A percentile compares a stretch with the other conserved stretches of the same genome.
Conservation (phyloP, 2,797 vertebrate species). For the Gymnoscopelus braueri region DNA sequence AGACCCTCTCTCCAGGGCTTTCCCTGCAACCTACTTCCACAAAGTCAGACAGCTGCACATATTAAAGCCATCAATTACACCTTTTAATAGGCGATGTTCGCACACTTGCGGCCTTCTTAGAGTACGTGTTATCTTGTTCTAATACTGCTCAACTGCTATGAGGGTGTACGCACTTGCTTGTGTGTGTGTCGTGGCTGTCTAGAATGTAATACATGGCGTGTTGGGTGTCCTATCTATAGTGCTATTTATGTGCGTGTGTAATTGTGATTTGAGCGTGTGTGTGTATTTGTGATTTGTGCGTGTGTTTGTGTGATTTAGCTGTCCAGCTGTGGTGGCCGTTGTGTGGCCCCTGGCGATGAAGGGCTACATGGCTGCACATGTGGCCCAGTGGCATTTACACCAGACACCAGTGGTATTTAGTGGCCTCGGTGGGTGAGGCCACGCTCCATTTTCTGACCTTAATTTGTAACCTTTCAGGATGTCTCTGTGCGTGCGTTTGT, state of each 20-base stretch:
- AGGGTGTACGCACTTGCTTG: too few relatives aligned
- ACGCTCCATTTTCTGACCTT: slow-evolving; percentile 74
- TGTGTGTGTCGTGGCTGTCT: too few relatives aligned
- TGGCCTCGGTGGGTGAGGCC: slow-evolving; percentile 56
- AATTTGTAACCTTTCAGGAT: slow-evolving; percentile 62
- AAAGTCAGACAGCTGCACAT: slow-evolving; percentile 33
- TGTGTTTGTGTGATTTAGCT: slow-evolving; percentile 21
- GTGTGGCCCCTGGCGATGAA: slow-evolving; percentile 28
- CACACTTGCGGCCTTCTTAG: slow-evolving; percentile 44
- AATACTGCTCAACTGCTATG: slow-evolving; percentile 2
- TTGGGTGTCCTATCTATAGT: too few relatives aligned
- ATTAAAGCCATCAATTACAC: slow-evolving; percentile 71
- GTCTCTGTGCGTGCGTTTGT: slow-evolving; percentile 21
- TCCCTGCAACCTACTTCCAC: slow-evolving; percentile 32
- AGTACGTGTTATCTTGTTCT: slow-evolving; percentile 33
- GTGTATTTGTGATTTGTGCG: neutral
- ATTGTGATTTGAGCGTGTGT: neutral
- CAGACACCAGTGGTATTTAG: slow-evolving; percentile 76
- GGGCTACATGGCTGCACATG: slow-evolving; percentile 13
- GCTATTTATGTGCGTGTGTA: too few relatives aligned
- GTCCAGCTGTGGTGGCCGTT: slow-evolving; percentile 42
- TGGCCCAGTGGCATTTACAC: slow-evolving; percentile 76
- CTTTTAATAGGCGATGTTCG: slow-evolving; percentile 43
- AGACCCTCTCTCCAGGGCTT: slow-evolving; percentile 55
- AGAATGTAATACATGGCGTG: too few relatives aligned